phyloP scores from a whole-genome alignment of 2,797 vertebrate genomes.

The Epinephelus coioides region DNA sequence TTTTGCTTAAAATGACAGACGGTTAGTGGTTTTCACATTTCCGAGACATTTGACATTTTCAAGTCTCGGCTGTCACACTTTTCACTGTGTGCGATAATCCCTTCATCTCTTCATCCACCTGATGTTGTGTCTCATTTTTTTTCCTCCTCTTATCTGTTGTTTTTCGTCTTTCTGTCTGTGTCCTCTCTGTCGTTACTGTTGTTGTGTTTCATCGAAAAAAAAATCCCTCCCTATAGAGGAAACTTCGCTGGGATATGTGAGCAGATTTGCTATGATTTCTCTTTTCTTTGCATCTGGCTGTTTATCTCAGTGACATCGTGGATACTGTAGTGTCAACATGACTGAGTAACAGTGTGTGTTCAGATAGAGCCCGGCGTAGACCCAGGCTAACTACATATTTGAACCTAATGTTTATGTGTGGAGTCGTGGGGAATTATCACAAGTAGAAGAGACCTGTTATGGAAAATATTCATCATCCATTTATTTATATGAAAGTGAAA shows the following conservation, averaged over 20 bases:
- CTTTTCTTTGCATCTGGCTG: conserved; percentile 78
- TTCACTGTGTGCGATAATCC: conserved; percentile 64
- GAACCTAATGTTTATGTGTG: conserved; percentile 35
- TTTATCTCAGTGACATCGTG: conserved; percentile 60
- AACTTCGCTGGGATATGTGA: conserved; percentile 99
- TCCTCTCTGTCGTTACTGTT: conserved; percentile 74
- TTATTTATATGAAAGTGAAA: too few species aligned
- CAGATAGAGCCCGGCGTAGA: conserved; percentile 38
- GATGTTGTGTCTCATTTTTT: conserved; percentile 79
- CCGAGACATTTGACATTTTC: conserved; percentile 38
- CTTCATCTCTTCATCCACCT: conserved; percentile 74
- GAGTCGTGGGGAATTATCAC: conserved; percentile 27
- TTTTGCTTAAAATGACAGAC: not conserved
- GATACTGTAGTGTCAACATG: conserved; percentile 40
- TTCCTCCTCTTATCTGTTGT: conserved; percentile 80
- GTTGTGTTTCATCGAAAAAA: conserved; percentile 80
- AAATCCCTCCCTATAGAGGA: conserved; percentile 91
- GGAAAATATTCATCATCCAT: conserved; percentile 37
- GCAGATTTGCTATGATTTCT: conserved; percentile 86
- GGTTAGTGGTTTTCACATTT: not conserved
- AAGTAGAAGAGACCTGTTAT: conserved; percentile 49
- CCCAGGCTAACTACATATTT: conserved; percentile 28
- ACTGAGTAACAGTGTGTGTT: conserved; percentile 52
- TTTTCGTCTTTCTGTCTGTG: conserved; percentile 79
- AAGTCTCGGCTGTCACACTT: conserved; percentile 77